Percentiles rank a stretch among this genome's conserved stretches.
Conservation (phyloP, 2,888 invertebrate species). For the Zelleria hepariella region DNA sequence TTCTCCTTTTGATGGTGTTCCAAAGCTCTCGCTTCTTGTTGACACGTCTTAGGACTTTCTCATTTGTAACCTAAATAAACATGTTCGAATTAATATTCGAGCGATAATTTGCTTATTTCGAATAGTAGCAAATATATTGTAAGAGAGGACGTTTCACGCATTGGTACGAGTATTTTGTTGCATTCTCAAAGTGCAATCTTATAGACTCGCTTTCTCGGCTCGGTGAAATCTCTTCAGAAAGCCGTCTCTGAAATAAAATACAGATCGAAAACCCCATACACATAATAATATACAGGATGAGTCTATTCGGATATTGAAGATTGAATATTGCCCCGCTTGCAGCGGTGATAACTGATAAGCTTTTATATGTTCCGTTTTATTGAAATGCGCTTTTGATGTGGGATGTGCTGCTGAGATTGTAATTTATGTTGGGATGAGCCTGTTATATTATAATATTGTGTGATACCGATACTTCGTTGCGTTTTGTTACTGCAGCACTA, state of each 20-base stretch:
- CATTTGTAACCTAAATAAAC: too few relatives aligned
- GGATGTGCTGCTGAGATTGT: neutral
- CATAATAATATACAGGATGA: neutral
- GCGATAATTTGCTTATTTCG: too few relatives aligned
- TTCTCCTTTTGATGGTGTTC: too few relatives aligned
- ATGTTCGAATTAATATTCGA: too few relatives aligned
- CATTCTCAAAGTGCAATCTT: neutral
- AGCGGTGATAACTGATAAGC: neutral
- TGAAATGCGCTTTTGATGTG: neutral
- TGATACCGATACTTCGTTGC: neutral
- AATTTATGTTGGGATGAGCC: neutral
- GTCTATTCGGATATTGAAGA: neutral
- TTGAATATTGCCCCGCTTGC: neutral
- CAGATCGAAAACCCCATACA: neutral
- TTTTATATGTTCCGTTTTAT: neutral
- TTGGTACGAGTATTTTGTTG: too few relatives aligned
- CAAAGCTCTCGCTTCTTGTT: too few relatives aligned
- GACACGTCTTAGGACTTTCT: too few relatives aligned
- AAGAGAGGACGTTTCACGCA: too few relatives aligned
- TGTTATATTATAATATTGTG: too few relatives aligned
- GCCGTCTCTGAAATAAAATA: neutral
- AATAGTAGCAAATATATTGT: too few relatives aligned
- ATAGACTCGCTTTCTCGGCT: neutral
- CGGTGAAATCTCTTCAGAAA: neutral
- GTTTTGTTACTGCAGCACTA: too few relatives aligned